Evolutionary conservation across 2,797 vertebrate genomes (phyloP), one percentile per base, ranked within the genome.

Genomic region (Sylvia borin): DNA sequence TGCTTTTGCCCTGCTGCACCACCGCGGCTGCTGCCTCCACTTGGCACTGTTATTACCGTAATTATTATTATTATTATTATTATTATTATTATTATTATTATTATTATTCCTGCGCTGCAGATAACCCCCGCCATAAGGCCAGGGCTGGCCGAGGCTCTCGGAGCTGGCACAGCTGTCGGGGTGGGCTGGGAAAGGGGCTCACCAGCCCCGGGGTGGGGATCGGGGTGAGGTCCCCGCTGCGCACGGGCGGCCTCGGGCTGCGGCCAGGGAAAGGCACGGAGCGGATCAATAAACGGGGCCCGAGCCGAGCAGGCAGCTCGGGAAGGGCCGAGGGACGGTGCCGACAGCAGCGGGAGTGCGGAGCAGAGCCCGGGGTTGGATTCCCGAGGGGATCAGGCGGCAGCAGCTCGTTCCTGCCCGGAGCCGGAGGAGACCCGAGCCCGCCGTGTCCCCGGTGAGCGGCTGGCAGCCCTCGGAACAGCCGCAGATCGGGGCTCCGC

Each of bases 271-370:
- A 48, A 55, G 0, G 61, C 80, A 11, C 34, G 24, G 58, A 38
- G 74, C 53, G 60, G 70, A 68, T 24, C 8, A 3, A 26, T 13
- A 70, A 78, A 80, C 25, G 20, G 53, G 12, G 29, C 91, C 76
- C 13, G 83, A 95, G 20, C 68, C 96, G 79, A 64, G 89, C 97
- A 96, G 93, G 92, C 97, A 85, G 66, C 91, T 36, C 50, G 81
- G 96, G 95, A 95, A 85, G 55, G 45, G 95, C 94, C 75, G 73
- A 65, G 93, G 95, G 96, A 89, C 26, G 93, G 92, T 45, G 95
- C 45, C 78, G 94, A 78, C 85, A 96, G 80, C 96, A 85, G 58
- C 48, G 13, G 92, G 67, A 16, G 71, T 1, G 24, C 66, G 1
- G 10, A 14, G 34, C 66, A 11, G 53, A 51, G 57, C 11, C 18